Percentiles rank a stretch among this genome's conserved stretches.
These are phyloP conservation scores for Trichopoda pennipes DNA, from an alignment of 2,888 invertebrate species.

Conservation along the genomic window DNA sequence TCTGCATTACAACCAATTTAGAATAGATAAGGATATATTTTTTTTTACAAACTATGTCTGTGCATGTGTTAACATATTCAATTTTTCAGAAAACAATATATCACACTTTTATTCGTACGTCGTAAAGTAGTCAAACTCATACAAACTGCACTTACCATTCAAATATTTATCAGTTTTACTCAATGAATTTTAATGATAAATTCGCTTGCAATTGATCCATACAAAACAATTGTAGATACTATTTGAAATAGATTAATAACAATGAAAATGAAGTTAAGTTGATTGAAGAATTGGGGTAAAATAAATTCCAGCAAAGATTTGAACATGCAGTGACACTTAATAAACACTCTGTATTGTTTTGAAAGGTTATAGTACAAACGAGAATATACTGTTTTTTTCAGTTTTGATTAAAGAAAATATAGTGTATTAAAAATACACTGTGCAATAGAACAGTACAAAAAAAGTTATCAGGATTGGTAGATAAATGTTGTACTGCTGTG, in stretches of 20 bases:
- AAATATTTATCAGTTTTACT: conserved; percentile 67
- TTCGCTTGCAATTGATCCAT: conserved; percentile 65
- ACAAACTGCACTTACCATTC: conserved; percentile 53
- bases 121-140: background rate
- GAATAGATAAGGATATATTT: too few relatives aligned
- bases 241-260: conserved; percentile 36
- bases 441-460: too few relatives aligned
- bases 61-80: too few relatives aligned
- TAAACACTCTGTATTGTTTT: background rate
- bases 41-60: too few relatives aligned
- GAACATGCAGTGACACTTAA: conserved; percentile 8
- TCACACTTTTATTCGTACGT: background rate
- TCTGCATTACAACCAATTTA: too few relatives aligned
- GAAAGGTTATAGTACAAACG: background rate
- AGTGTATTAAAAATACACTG: too few relatives aligned
- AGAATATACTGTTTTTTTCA: too few relatives aligned
- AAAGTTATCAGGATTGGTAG: too few relatives aligned
- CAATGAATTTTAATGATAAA: conserved; percentile 60
- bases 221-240: conserved; percentile 42
- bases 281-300: conserved; percentile 1
- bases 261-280: conserved; percentile 36
- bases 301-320: background rate
- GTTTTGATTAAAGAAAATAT: too few relatives aligned
- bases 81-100: background rate
- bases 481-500: too few relatives aligned